Evolutionary conservation across 2,797 vertebrate genomes (phyloP), one percentile per base, ranked within the genome.

Genomic region (Syngnathus rostellatus): DNA sequence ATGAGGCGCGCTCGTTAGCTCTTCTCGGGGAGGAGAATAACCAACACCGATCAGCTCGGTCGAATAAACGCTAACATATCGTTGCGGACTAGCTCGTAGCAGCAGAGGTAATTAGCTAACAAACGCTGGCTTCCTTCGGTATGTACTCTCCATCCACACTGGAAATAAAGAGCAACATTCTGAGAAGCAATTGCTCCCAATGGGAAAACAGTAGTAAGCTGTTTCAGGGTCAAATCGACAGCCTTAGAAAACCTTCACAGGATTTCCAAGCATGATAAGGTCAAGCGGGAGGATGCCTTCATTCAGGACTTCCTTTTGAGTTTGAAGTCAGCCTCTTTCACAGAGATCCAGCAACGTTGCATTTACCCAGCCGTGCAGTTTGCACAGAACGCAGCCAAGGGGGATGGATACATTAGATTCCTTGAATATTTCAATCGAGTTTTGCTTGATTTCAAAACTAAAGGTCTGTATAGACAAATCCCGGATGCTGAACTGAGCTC

Each of bases 1-100:
- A 85, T 82, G 76, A 76, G 61, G 62, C 31, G 21, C 6, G 23
- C 58, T 81, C 68, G 64, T 72, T 67, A 73, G 69, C 73, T 71
- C 58, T 41, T 46, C 76, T 51, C 53, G 68, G 45, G 62, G 77
- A 38, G 16, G 25, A 38, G 38, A 81, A 82, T 71, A 64, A 38
- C 1, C 38, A 14, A 12, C 8, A 40, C 8, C 10, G 5, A 41
- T 61, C 60, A 16, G 21, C 60, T 43, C 21, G 5, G n/a, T 16
- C 45, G 60, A 46, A 62, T 7, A 62, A 23, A 12, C 45, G 40
- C 41, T 61, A 61, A 61, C 59, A 21, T 43, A 45, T 45, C 12
- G 7, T 45, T 17, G 5, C n/a, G 31, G 21, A 41, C 8, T 58
- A 58, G 31, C 14, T 8, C 7, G 14, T 38, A 17, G 14, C 31